Conservation (phyloP, 2,113 vertebrate species). For the Mandrillus leucophaeus region DNA sequence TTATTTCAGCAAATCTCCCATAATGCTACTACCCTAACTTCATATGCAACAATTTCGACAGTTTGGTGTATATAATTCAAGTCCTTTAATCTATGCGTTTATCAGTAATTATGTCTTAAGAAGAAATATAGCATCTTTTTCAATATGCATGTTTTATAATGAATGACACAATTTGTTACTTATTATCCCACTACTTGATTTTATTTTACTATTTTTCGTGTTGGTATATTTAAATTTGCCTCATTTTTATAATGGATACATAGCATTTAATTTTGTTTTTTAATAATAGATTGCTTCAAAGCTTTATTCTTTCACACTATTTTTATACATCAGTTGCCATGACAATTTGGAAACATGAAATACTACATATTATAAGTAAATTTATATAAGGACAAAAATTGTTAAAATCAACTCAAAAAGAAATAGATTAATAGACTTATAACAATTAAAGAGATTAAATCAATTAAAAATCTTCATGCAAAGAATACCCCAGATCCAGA, state of each 20-base stretch:
- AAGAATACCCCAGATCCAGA: too few species aligned
- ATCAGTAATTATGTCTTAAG: neutral
- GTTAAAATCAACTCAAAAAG: too few species aligned
- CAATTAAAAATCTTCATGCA: too few species aligned
- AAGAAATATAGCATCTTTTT: neutral
- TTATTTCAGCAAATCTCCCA: neutral
- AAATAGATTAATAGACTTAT: too few species aligned
- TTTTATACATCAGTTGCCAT: too few species aligned
- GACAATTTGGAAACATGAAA: too few species aligned
- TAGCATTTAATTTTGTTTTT: neutral
- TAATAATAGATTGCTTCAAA: too few species aligned
- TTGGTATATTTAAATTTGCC: neutral
- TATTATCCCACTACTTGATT: neutral
- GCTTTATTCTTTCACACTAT: too few species aligned
- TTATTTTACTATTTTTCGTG: slow-evolving; percentile 1
- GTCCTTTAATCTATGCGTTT: neutral
- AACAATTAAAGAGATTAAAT: too few species aligned
- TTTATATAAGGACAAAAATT: too few species aligned
- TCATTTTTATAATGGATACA: neutral
- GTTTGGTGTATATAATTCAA: neutral
- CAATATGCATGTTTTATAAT: neutral
- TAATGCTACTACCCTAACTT: neutral
- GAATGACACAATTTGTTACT: neutral
- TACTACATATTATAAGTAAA: too few species aligned
- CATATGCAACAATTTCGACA: neutral